These are phyloP conservation scores for Synanceia verrucosa DNA, from an alignment of 2,797 vertebrate species.

Conservation along the genomic window DNA sequence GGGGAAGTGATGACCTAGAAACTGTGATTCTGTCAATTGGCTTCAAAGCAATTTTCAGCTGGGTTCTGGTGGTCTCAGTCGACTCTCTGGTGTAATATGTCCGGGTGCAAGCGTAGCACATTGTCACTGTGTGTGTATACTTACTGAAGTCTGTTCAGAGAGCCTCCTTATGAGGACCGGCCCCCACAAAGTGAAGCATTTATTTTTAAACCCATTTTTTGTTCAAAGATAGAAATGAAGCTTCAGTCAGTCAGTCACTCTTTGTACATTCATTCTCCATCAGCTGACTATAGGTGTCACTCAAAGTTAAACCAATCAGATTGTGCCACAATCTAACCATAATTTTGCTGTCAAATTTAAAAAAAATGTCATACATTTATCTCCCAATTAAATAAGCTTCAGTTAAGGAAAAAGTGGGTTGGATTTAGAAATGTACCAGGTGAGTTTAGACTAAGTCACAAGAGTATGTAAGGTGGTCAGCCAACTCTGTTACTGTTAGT, in stretches of 20 bases:
- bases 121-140: neutral
- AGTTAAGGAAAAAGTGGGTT: neutral
- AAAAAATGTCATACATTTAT: neutral
- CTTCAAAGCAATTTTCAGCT: conserved; percentile 50
- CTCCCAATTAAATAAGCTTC: neutral
- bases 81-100: conserved; percentile 18
- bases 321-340: neutral
- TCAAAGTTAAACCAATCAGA: neutral
- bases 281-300: neutral
- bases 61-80: conserved; percentile 29
- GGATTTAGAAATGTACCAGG: neutral
- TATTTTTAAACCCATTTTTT: neutral
- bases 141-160: neutral
- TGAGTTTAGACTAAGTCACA: neutral
- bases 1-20: conserved; percentile 61
- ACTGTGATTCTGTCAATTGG: conserved; percentile 42
- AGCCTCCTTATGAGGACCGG: neutral
- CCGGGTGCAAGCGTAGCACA: conserved; percentile 20
- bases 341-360: neutral
- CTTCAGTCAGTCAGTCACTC: neutral
- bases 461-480: too few relatives aligned
- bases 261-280: neutral
- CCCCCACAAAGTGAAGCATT: neutral
- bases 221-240: neutral
- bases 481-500: neutral